These are phyloP conservation scores for Globia sparganii DNA, from an alignment of 2,888 invertebrate species.

Conservation along the genomic window DNA sequence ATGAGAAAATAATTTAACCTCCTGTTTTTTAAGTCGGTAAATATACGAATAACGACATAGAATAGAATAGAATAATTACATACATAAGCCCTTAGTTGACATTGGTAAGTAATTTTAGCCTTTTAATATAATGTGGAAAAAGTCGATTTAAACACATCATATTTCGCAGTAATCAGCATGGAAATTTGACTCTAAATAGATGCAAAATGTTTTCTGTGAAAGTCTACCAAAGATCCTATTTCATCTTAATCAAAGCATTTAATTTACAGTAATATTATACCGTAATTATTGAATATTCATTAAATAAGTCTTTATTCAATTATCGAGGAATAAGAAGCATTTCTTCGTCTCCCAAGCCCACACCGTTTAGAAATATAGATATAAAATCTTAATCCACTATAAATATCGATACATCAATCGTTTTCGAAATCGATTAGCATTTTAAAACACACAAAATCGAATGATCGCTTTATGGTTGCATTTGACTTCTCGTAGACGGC, in stretches of 20 bases:
- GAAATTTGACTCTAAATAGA: conserved; percentile 10
- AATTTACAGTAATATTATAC: conserved; percentile 22
- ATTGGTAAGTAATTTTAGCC: not conserved
- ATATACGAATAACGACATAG: not conserved
- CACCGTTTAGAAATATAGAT: conserved; percentile 50
- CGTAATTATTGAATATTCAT: conserved; percentile 47
- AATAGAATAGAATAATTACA: too few species aligned
- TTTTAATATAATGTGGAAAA: not conserved
- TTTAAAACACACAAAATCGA: conserved; percentile 55
- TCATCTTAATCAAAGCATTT: conserved; percentile 38
- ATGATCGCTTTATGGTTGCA: conserved; percentile 48
- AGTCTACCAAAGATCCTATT: conserved; percentile 29
- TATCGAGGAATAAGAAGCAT: conserved; percentile 24
- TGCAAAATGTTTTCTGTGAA: conserved; percentile 35
- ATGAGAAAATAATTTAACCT: too few species aligned
- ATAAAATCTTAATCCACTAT: conserved; percentile 55
- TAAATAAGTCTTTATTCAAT: conserved; percentile 48
- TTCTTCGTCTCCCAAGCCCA: conserved; percentile 31
- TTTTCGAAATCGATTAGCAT: conserved; percentile 61
- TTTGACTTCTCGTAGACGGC: conserved; percentile 35
- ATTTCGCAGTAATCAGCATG: conserved; percentile 20
- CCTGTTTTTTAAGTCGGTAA: too few species aligned
- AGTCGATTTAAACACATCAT: not conserved
- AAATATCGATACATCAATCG: conserved; percentile 59
- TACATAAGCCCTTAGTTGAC: not conserved